These are phyloP conservation scores for Diploptera punctata DNA, from an alignment of 2,888 invertebrate species.

Conservation along the genomic window DNA sequence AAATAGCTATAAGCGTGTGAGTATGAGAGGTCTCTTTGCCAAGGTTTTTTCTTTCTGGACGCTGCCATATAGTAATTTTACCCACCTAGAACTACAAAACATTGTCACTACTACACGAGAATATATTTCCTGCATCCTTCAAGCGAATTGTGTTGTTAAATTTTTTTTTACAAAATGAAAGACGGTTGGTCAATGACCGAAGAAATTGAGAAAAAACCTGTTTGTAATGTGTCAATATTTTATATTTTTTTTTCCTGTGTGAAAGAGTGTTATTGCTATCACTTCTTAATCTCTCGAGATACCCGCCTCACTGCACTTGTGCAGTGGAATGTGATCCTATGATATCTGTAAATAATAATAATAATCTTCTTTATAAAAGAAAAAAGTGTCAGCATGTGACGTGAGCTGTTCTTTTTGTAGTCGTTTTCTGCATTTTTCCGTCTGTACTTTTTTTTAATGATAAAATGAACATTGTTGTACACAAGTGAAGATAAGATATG, in stretches of 20 bases:
- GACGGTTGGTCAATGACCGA: not conserved
- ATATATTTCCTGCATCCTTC: conserved; percentile 12
- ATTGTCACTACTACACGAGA: conserved; percentile 5
- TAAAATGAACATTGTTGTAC: conserved; percentile 44
- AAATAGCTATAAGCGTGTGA: conserved; percentile 3
- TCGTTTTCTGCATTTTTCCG: conserved; percentile 40
- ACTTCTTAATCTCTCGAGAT: not conserved
- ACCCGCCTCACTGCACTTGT: not conserved
- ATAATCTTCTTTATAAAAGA: conserved; percentile 36
- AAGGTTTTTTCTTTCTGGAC: conserved; percentile 35
- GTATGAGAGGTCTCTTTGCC: conserved; percentile 8
- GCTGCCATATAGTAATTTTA: conserved; percentile 37
- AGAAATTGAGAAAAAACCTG: conserved; percentile 1
- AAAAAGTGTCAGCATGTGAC: conserved; percentile 36
- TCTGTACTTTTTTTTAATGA: conserved; percentile 45
- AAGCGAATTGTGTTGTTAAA: conserved; percentile 3
- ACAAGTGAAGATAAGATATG: conserved; percentile 44
- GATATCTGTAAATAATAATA: conserved; percentile 37
- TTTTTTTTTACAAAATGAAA: not conserved
- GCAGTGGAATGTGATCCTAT: conserved; percentile 35
- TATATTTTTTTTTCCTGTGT: conserved; percentile 6
- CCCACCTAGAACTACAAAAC: conserved; percentile 33
- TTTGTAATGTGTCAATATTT: conserved; percentile 17
- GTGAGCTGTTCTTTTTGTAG: conserved; percentile 40
- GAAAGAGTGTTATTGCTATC: conserved; percentile 4